phyloP scores from a whole-genome alignment of 2,888 invertebrate species.

The Agriopis marginaria region DNA sequence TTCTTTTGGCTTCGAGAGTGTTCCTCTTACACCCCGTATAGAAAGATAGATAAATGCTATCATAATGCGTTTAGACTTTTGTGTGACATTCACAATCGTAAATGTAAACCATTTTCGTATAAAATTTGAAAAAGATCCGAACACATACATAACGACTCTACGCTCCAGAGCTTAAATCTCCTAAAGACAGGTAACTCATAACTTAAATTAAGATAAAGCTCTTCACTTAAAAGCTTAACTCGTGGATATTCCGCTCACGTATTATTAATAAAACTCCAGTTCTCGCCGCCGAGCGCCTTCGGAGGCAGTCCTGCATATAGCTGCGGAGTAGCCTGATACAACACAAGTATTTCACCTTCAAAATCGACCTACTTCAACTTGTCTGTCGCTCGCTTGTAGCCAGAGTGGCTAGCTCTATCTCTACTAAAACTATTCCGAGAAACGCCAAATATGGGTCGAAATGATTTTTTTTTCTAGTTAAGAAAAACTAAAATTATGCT shows the following conservation, averaged over 20 bases:
- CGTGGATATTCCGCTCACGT: conserved; percentile 22
- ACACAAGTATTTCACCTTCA: neutral
- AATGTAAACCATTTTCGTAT: no score
- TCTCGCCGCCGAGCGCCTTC: neutral
- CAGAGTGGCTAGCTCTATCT: neutral
- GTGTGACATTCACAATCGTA: no score
- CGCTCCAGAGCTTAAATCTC: neutral
- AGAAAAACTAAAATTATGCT: no score
- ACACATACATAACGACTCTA: neutral
- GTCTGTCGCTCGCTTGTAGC: neutral
- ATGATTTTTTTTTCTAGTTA: no score
- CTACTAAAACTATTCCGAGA: no score
- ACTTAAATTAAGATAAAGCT: conserved; percentile 22
- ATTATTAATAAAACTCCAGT: conserved; percentile 14
- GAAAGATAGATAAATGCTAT: no score
- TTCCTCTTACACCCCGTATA: no score
- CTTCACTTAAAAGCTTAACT: conserved; percentile 23
- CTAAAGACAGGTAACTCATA: conserved; percentile 10
- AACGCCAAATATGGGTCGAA: no score
- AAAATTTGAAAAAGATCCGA: neutral
- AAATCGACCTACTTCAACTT: neutral
- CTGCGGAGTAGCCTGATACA: neutral
- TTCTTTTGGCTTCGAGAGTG: no score
- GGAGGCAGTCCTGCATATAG: neutral
- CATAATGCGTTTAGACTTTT: no score